Percentiles rank a stretch among this genome's conserved stretches.
phyloP scores from a whole-genome alignment of 2,797 vertebrate species.

The Stomatorhinus walkeri region DNA sequence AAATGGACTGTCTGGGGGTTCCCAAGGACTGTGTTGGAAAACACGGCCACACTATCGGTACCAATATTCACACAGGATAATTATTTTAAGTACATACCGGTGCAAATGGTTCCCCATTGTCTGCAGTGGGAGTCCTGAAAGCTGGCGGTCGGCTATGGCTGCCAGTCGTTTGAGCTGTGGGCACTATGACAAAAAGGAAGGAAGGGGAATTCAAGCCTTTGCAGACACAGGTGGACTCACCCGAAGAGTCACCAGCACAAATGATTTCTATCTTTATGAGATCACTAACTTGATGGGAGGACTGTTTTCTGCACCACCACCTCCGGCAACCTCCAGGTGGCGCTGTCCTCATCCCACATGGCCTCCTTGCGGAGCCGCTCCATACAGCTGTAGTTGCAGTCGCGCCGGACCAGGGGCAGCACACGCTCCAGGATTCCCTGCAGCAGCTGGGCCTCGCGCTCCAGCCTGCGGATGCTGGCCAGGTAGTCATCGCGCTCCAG shows the following conservation, averaged over 20 bases:
- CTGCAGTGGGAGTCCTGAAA: slow-evolving; percentile 40
- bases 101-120: slow-evolving; percentile 40
- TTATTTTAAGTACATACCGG: slow-evolving; percentile 44
- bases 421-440: slow-evolving; percentile 73
- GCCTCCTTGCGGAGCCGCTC: slow-evolving; percentile 67
- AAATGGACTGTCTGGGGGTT: too few relatives aligned
- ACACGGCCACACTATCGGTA: background rate
- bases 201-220: slow-evolving; percentile 21
- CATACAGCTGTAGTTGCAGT: slow-evolving; percentile 85
- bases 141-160: slow-evolving; percentile 33
- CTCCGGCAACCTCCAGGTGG: slow-evolving; percentile 76
- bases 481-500: slow-evolving; percentile 76
- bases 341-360: slow-evolving; percentile 72
- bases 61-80: background rate
- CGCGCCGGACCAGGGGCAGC: slow-evolving; percentile 65
- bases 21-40: too few relatives aligned
- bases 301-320: slow-evolving; percentile 67
- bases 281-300: slow-evolving; percentile 66
- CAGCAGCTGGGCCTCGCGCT: slow-evolving; percentile 67
- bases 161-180: slow-evolving; percentile 43
- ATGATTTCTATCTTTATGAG: background rate
- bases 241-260: background rate
- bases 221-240: background rate
- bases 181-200: slow-evolving; percentile 51
- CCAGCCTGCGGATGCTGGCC: slow-evolving; percentile 67